These are phyloP conservation scores for Athalia cordata DNA, from an alignment of 2,888 invertebrate genomes.

Conservation along the genomic window DNA sequence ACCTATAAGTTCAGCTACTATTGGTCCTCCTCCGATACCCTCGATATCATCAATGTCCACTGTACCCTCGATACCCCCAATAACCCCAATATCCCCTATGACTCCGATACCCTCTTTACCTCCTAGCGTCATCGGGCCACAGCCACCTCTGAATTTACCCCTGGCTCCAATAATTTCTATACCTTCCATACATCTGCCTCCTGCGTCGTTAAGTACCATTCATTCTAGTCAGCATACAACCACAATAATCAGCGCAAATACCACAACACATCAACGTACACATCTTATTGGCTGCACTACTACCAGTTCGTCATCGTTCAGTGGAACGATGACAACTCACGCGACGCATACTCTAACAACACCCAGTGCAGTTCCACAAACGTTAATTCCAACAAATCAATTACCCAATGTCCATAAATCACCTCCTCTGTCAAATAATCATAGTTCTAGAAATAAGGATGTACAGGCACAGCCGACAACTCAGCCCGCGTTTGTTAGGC, in stretches of 20 bases:
- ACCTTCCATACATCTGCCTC: slow-evolving; percentile 64
- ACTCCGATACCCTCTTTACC: slow-evolving; percentile 60
- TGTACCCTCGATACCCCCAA: slow-evolving; percentile 48
- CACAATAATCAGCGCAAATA: slow-evolving; percentile 59
- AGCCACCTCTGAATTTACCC: slow-evolving; percentile 58
- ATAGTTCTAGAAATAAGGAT: slow-evolving; percentile 58
- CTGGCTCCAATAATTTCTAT: slow-evolving; percentile 64
- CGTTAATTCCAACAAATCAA: slow-evolving; percentile 55
- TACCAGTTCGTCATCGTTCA: slow-evolving; percentile 73
- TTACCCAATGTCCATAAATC: slow-evolving; percentile 56
- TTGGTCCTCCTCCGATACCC: slow-evolving; percentile 58
- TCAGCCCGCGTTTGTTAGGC: slow-evolving; percentile 69
- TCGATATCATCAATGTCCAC: slow-evolving; percentile 52
- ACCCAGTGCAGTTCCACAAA: slow-evolving; percentile 54
- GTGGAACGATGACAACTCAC: slow-evolving; percentile 72
- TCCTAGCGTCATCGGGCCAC: slow-evolving; percentile 59
- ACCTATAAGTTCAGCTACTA: slow-evolving; percentile 61
- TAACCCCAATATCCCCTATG: slow-evolving; percentile 55
- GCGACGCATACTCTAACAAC: slow-evolving; percentile 59
- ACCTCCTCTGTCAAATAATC: slow-evolving; percentile 53
- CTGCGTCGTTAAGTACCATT: slow-evolving; percentile 63
- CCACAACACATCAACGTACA: slow-evolving; percentile 67
- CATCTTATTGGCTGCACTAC: slow-evolving; percentile 76
- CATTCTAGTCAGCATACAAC: slow-evolving; percentile 70
- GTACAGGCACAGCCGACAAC: slow-evolving; percentile 42